Percentiles rank a stretch among this genome's conserved stretches.
These are phyloP conservation scores for Semotilus atromaculatus DNA, from an alignment of 2,797 vertebrate species.

Conservation along the genomic window DNA sequence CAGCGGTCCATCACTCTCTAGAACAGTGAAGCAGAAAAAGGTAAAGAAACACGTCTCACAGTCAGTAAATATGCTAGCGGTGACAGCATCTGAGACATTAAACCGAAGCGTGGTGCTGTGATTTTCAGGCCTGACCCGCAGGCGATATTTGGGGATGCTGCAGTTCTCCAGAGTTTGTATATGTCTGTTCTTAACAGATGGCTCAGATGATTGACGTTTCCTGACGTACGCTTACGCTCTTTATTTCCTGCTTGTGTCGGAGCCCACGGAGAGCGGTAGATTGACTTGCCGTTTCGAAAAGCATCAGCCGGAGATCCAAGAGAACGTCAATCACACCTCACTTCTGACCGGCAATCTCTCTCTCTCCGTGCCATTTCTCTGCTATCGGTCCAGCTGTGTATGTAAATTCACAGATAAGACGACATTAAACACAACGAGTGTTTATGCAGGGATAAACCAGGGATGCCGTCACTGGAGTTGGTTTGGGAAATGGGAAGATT, in stretches of 20 bases:
- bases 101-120: background rate
- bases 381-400: slow-evolving; percentile 3
- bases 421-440: slow-evolving; percentile 9
- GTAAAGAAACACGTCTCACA: slow-evolving; percentile 4
- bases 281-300: slow-evolving; percentile 51
- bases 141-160: slow-evolving; percentile 2
- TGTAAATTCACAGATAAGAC: slow-evolving; percentile 34
- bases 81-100: slow-evolving; percentile 22
- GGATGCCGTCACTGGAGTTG: background rate
- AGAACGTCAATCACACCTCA: slow-evolving; percentile 55
- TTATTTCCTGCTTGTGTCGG: slow-evolving; percentile 49
- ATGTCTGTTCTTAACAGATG: slow-evolving; percentile 36
- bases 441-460: slow-evolving; percentile 34
- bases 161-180: slow-evolving; percentile 29
- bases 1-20: slow-evolving; percentile 23
- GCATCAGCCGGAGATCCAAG: slow-evolving; percentile 45
- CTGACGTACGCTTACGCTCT: slow-evolving; percentile 17
- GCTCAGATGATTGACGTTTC: slow-evolving; percentile 53
- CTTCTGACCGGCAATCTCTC: slow-evolving; percentile 30
- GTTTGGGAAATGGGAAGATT: background rate
- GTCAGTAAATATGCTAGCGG: slow-evolving; percentile 34
- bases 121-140: slow-evolving; percentile 13
- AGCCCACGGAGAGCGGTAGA: slow-evolving; percentile 24
- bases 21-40: background rate
- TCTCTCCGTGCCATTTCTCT: slow-evolving; percentile 11